Evolutionary conservation across 2,888 invertebrate genomes (phyloP), one percentile per base, ranked within the genome.

Genomic region (Litoditis marina): DNA sequence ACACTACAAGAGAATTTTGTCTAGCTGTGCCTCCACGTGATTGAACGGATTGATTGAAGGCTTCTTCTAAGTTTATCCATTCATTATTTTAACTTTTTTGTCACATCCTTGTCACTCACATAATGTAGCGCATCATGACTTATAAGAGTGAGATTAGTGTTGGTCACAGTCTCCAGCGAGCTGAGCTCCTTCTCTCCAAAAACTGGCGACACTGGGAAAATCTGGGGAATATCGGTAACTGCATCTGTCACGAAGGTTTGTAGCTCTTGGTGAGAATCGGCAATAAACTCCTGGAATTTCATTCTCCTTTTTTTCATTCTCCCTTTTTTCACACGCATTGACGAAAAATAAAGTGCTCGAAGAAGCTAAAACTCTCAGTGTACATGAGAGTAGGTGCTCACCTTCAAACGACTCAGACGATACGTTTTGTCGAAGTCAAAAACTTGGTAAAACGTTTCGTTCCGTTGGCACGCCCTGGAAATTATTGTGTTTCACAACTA

Each of bases 391-490:
- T n/a, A n/a, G n/a, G n/a, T 4, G 32, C 13, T 1, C 60, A 73
- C 74, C 63, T 75, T 69, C 2, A 76, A 32, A 19, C 76, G 66
- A 34, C 70, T 72, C 42, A 78, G 60, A 54, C 74, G 76, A 55
- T 78, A 79, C 51, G 78, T 78, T 49, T 76, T 70, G 61, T 81
- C 79, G 57, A 81, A 57, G 8, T 74, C 76, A 47, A 80, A 71
- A 31, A 81, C 74, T 28, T 74, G 68, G 66, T 81, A 81, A 58
- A 81, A 68, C 0, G 81, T 81, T 56, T 76, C 74, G 46, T 78
- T 77, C 42, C 75, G 60, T 8, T 68, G 63, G 46, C 81, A 81
- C 6, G 76, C 79, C 49, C 76, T 66, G 53, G 77, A 76, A 49
- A 80, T 25, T 11, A 47, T 25, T 3, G 16, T 19, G 27, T 22